phyloP scores from a whole-genome alignment of 2,113 vertebrate genomes.

The Sciurus niger region DNA sequence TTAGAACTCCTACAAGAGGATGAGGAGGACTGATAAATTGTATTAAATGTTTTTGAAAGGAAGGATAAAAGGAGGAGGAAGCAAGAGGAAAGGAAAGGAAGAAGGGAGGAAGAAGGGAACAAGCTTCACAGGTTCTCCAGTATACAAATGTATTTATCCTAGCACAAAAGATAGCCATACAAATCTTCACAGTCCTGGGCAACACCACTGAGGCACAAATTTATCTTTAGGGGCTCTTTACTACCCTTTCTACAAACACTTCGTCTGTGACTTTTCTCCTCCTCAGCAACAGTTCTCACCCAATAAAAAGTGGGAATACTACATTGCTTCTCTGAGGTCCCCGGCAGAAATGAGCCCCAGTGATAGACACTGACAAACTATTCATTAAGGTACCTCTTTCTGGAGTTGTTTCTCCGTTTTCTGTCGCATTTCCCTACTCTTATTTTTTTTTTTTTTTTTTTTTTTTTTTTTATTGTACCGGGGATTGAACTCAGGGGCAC shows the following conservation, averaged over 20 bases:
- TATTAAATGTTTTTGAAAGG: background rate
- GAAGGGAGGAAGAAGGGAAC: background rate
- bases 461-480: too few relatives aligned
- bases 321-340: background rate
- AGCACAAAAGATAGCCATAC: background rate
- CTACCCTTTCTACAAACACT: background rate
- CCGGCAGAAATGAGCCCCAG: background rate
- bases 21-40: background rate
- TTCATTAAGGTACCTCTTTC: background rate
- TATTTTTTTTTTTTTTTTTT: too few relatives aligned
- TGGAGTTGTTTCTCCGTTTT: background rate
- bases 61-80: background rate
- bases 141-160: background rate
- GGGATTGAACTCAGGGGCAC: too few relatives aligned
- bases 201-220: background rate
- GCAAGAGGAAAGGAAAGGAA: background rate
- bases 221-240: background rate
- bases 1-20: slow-evolving; percentile 19
- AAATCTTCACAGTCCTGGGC: background rate
- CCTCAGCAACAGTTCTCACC: background rate
- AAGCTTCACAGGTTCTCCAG: background rate
- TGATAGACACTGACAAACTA: background rate
- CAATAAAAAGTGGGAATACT: background rate
- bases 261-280: background rate
- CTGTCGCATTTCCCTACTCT: background rate